Evolutionary conservation across 2,113 vertebrate genomes (phyloP).

Genomic region (Lethenteron reissneri): DNA sequence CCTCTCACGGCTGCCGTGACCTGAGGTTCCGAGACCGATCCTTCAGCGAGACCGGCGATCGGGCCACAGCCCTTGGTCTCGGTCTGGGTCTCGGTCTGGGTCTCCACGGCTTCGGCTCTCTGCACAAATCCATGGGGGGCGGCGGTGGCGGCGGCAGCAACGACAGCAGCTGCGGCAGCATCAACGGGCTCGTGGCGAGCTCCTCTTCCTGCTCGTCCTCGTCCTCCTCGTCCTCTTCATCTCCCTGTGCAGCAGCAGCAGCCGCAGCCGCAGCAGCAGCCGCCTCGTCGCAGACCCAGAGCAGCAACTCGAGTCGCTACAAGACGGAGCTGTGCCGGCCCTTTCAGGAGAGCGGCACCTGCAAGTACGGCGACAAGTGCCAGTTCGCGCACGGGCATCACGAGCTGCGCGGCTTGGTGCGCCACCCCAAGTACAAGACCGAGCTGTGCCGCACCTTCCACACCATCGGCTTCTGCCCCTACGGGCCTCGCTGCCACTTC

Average conservation of each 20-base stretch:
- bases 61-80: slow-evolving; percentile 11
- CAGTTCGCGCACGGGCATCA: slow-evolving; percentile 92
- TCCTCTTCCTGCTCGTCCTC: no score
- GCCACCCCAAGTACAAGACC: slow-evolving; percentile 96
- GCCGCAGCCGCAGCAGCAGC: slow-evolving; percentile 10
- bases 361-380: slow-evolving; percentile 97
- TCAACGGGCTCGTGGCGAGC: no score
- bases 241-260: no score
- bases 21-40: slow-evolving; percentile 79
- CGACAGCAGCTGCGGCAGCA: no score
- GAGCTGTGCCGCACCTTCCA: slow-evolving; percentile 99
- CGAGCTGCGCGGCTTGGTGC: slow-evolving; percentile 82
- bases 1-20: slow-evolving; percentile 54
- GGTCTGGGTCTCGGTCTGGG: no score
- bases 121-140: not conserved
- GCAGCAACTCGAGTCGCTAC: slow-evolving; percentile 89
- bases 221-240: no score
- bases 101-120: no score
- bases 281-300: slow-evolving; percentile 28
- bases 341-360: slow-evolving; percentile 84
- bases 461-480: slow-evolving; percentile 93
- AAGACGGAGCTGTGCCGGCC: slow-evolving; percentile 94
- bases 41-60: slow-evolving; percentile 76
- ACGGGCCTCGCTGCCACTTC: slow-evolving; percentile 91
- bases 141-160: not conserved